Evolutionary conservation across 30 jellyfish, hydroid and myxozoan genomes (phyloP), one percentile per base, ranked within the genome.

Genomic region (Turritopsis dohrnii): DNA sequence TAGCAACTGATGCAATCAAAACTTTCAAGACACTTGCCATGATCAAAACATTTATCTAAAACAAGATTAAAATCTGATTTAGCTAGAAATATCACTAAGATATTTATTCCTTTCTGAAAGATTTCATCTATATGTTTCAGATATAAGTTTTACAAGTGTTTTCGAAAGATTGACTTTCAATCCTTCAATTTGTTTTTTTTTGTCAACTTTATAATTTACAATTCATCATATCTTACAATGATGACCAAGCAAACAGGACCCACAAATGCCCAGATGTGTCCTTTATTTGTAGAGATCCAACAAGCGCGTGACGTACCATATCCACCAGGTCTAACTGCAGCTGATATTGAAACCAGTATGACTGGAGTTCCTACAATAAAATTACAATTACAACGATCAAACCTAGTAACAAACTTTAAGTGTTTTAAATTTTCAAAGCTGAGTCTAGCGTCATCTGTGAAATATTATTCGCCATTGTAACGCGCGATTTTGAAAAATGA

Each of bases 251-350:
- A 16, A 31, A 84, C 96, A 29, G 96, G 98, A 16, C 91, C 96
- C 53, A 93, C 96, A 65, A 93, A 93, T 19, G 98, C 98, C 98
- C 98, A 93, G 29, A 93, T 89, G 72, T 88, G 79, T 8, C 98
- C 98, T 69, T 88, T 89, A 20, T 88, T 91, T 9, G 85, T 82
- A 9, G 96, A 88, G 24, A 93, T 93, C 98, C 98, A 93, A 84
- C 98, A 93, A 0, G 93, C 84, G 54, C 87, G 21, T 29, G 83
- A 79, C 7, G 90, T 89, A 19, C 99, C 99, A 54, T 94, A 94
- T 27, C 99, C 99, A 29, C 88, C 96, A n/a, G 94, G 89, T 74
- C 94, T 74, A 18, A 88, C 88, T 16, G 97, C 96, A 28, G 95
- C 90, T 21, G 99, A 90, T 23, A 94, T 29, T n/a, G 96, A 90